A percentile compares a stretch with the other conserved stretches of the same genome.
Evolutionary conservation across 2,797 vertebrate genomes (phyloP).

Genomic region (Epinephelus awoara): DNA sequence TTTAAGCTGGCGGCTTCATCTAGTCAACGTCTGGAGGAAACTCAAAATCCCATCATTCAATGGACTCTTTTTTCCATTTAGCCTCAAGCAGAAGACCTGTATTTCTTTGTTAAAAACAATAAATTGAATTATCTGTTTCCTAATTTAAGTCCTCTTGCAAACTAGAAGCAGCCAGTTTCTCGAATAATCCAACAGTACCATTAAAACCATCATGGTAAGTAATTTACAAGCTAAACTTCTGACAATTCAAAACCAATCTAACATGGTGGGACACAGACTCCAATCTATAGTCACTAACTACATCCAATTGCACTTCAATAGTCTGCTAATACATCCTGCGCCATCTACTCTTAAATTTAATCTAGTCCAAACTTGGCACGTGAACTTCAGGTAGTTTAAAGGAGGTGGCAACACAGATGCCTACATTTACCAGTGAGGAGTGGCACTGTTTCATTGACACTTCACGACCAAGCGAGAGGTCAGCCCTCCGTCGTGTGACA

Average conservation of each 20-base stretch:
- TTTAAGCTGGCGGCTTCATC: conserved; percentile 30
- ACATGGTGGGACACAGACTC: conserved; percentile 17
- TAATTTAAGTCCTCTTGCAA: conserved; percentile 14
- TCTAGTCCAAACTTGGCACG: conserved; percentile 73
- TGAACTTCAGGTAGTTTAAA: conserved; percentile 76
- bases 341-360: conserved; percentile 21
- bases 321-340: conserved; percentile 36
- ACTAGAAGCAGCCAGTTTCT: conserved; percentile 12
- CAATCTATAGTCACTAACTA: conserved; percentile 26
- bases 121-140: not conserved
- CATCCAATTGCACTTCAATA: conserved; percentile 68
- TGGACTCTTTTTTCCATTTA: conserved; percentile 7
- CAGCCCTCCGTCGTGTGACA: conserved; percentile 33
- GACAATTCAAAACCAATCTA: conserved; percentile 41
- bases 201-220: conserved; percentile 1
- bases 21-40: conserved; percentile 20
- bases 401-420: conserved; percentile 58
- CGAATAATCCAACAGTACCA: conserved; percentile 10
- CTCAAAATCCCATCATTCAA: conserved; percentile 8
- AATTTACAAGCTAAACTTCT: conserved; percentile 24
- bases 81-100: not conserved
- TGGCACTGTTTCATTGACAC: conserved; percentile 72
- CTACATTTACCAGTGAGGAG: conserved; percentile 55
- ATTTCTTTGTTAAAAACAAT: not conserved
- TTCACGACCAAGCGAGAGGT: conserved; percentile 48